Conservation (phyloP, 2,797 vertebrate species). For the Capromys pilorides region DNA sequence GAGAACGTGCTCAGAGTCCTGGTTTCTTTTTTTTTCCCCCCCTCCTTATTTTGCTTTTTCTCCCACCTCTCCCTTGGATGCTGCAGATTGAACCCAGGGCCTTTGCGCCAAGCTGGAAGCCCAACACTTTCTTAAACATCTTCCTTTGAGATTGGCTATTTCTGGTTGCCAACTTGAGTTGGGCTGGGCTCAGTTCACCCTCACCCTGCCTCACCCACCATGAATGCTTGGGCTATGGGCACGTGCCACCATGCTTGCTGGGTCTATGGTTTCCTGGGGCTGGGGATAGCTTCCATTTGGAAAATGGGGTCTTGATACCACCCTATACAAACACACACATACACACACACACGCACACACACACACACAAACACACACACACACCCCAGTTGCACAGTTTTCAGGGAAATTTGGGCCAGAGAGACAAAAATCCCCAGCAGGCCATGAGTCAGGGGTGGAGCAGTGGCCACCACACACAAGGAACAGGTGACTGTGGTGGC, state of each 20-base stretch:
- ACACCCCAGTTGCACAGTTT: background rate
- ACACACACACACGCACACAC: no score
- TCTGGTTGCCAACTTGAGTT: background rate
- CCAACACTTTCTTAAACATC: background rate
- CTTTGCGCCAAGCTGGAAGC: background rate
- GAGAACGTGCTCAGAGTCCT: background rate
- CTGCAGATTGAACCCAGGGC: background rate
- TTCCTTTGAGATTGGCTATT: background rate
- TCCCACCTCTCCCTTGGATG: background rate
- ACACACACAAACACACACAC: no score
- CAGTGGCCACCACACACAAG: accelerated
- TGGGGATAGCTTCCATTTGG: background rate
- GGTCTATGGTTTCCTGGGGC: background rate
- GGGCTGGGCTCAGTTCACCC: background rate
- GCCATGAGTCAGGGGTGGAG: background rate
- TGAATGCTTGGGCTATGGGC: background rate
- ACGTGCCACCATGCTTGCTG: background rate
- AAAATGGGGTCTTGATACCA: background rate
- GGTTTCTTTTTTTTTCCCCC: background rate
- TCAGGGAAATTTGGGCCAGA: background rate
- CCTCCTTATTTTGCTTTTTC: background rate
- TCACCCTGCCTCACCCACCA: background rate
- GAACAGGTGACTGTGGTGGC: slow-evolving; percentile 26
- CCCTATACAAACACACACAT: background rate
- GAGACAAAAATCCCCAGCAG: background rate